Percentiles rank a stretch among this genome's conserved stretches.
These are phyloP conservation scores for Cosmia pyralina DNA, from an alignment of 2,888 invertebrate species.

Conservation along the genomic window DNA sequence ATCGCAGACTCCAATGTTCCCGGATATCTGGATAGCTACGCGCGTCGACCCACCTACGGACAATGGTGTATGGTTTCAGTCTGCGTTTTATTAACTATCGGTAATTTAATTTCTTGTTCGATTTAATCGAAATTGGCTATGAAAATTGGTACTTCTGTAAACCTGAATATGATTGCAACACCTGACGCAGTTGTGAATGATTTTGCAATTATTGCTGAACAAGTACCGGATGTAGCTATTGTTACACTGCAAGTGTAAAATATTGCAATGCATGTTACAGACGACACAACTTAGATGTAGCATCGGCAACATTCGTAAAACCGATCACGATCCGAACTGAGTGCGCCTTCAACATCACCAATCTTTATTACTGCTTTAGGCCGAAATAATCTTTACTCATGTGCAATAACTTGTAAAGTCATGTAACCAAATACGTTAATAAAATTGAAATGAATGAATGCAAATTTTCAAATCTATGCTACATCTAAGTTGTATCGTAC, in stretches of 20 bases:
- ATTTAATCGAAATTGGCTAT: slow-evolving; percentile 38
- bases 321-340: too few relatives aligned
- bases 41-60: slow-evolving; percentile 59
- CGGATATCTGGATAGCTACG: slow-evolving; percentile 65
- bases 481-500: too few relatives aligned
- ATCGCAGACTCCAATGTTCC: slow-evolving; percentile 67
- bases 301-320: too few relatives aligned
- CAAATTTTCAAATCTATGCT: too few relatives aligned
- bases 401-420: too few relatives aligned
- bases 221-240: slow-evolving; percentile 36
- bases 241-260: slow-evolving; percentile 32
- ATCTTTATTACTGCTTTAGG: too few relatives aligned
- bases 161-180: slow-evolving; percentile 1
- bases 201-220: slow-evolving; percentile 40
- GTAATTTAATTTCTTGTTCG: slow-evolving; percentile 56
- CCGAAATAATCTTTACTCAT: too few relatives aligned
- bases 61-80: slow-evolving; percentile 66
- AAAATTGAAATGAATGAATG: too few relatives aligned
- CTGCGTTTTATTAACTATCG: slow-evolving; percentile 63
- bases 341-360: too few relatives aligned
- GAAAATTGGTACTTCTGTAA: slow-evolving; percentile 21
- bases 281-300: too few relatives aligned
- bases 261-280: slow-evolving; percentile 11
- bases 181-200: slow-evolving; percentile 24
- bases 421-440: too few relatives aligned